Conservation (phyloP, 2,797 vertebrate species). For the Tadarida brasiliensis region DNA sequence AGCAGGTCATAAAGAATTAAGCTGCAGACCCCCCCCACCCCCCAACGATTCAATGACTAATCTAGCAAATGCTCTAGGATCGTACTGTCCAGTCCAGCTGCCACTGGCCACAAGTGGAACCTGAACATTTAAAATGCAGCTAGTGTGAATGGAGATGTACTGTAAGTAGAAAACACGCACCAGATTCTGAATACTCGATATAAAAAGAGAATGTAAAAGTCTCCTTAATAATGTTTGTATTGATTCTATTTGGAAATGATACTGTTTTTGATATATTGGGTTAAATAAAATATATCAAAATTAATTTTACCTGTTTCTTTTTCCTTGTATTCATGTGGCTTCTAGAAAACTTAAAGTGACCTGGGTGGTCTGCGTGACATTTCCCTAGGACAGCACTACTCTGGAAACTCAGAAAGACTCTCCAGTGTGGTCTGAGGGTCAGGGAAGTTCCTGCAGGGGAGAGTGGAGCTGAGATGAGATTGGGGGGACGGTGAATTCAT, state of each 20-base stretch:
- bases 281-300: slow-evolving; percentile 15
- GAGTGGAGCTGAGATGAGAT: neutral
- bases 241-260: neutral
- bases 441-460: neutral
- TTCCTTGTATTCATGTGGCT: neutral
- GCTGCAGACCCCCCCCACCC: neutral
- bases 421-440: neutral
- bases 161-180: neutral
- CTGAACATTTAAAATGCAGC: neutral
- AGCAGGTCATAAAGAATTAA: neutral
- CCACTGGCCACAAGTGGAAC: neutral
- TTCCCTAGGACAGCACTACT: neutral
- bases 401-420: neutral
- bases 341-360: neutral
- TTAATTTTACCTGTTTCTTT: neutral
- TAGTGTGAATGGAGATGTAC: neutral
- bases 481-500: neutral
- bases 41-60: neutral
- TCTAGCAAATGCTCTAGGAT: neutral
- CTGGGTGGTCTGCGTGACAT: rapidly evolving
- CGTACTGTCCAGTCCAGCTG: rapidly evolving
- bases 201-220: neutral
- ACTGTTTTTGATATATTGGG: neutral
- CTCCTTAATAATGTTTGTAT: neutral
- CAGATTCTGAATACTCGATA: neutral